These are phyloP conservation scores for Epizoanthus illoricatus DNA, from an alignment of 92 coral and sea anemone genomes.

Conservation along the genomic window DNA sequence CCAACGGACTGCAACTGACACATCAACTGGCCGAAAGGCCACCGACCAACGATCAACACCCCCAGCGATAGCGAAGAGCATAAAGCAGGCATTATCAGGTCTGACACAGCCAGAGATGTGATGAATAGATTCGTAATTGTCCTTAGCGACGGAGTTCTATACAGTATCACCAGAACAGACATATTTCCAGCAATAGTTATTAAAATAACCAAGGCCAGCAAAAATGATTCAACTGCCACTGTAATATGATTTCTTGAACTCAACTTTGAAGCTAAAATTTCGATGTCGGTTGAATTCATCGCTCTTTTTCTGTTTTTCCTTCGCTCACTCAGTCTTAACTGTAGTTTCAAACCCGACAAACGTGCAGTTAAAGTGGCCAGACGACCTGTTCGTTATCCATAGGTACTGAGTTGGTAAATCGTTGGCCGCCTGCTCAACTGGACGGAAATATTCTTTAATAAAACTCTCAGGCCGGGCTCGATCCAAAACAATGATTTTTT, in stretches of 20 bases:
- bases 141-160: constrained; percentile 57
- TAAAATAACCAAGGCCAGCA: constrained; percentile 10
- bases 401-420: no score
- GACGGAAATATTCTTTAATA: no score
- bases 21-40: constrained; percentile 13
- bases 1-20: constrained; percentile 57
- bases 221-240: constrained; percentile 34
- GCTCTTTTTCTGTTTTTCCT: no score
- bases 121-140: constrained; percentile 53
- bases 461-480: no score
- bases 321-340: no score
- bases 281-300: constrained; percentile 9
- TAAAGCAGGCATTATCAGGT: constrained; percentile 44
- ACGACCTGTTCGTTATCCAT: no score
- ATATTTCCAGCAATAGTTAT: constrained; percentile 53
- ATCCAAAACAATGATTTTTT: no score
- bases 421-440: no score
- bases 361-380: no score
- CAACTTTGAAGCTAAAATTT: constrained; percentile 13
- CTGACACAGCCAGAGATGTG: constrained; percentile 61
- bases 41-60: constrained; percentile 33
- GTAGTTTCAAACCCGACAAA: no score
- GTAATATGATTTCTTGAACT: constrained; percentile 27
- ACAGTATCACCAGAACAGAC: constrained; percentile 47
- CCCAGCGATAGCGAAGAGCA: constrained; percentile 35